Evolutionary conservation across 2,797 vertebrate genomes (phyloP), one percentile per base, ranked within the genome.

Genomic region (Lepidocolaptes lacrymiger): DNA sequence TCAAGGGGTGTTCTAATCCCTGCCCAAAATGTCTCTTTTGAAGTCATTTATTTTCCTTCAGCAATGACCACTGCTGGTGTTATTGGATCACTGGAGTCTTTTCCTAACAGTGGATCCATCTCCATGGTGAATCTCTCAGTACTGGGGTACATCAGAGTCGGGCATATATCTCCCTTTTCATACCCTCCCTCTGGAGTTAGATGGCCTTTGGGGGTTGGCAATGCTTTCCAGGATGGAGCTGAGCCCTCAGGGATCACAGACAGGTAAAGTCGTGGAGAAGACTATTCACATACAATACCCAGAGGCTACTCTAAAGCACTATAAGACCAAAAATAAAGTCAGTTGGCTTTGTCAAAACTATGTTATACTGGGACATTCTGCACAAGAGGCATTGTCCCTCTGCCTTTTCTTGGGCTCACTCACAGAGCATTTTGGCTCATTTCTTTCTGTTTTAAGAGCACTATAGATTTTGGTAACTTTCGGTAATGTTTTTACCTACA

Each of bases 101-200:
- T 63, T 85, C 12, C 16, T 48, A 5, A 6, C 3, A 5, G 17
- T 62, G 39, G 7, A 7, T 66, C 44, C 5, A 2, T 30, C 28
- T 78, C 37, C 27, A 5, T 2, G 6, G 36, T 37, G 54, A 76
- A 52, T 14, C 16, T 66, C 36, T 76, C 36, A 19, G 44, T 26
- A 11, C 16, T 36, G 48, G 9, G 14, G 8, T 14, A 37, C 32
- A 27, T 12, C 11, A 66, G 32, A 63, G 21, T 3, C 22, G 3
- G 46, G 10, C 9, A 7, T 5, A 2, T 0, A 1, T 21, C 22
- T 78, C 49, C 7, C 10, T 5, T 72, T 48, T 85, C n/a, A 7
- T 3, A 62, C 6, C 3, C 22, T 74, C 41, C 46, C 30, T 43
- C 21, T 27, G 55, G 58, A 46, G 54, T 61, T 43, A 37, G 44